A percentile compares a stretch with the other conserved stretches of the same genome.
Evolutionary conservation across 2,888 invertebrate species (phyloP).

Genomic region (Pollenia griseotomentosa): DNA sequence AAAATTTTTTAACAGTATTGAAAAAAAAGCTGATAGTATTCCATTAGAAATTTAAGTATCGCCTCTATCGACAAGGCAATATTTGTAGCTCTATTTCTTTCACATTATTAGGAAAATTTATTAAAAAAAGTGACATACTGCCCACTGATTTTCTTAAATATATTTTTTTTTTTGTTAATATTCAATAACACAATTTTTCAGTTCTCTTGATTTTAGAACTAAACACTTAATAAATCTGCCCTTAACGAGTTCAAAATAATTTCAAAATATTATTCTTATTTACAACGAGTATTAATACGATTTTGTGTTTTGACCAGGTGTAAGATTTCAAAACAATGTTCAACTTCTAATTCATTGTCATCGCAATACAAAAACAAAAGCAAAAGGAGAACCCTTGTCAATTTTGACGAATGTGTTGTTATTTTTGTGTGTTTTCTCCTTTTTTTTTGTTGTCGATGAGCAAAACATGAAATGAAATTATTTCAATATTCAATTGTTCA

Average conservation of each 20-base stretch:
- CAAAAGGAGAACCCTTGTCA: slow-evolving; percentile 65
- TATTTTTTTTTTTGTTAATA: no score
- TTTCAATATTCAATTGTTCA: slow-evolving; percentile 64
- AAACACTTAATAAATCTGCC: not conserved
- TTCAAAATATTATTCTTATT: slow-evolving; percentile 26
- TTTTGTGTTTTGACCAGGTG: slow-evolving; percentile 68
- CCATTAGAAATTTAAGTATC: no score
- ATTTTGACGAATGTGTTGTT: slow-evolving; percentile 59
- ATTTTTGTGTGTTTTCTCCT: slow-evolving; percentile 40
- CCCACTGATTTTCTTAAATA: no score
- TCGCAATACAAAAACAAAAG: slow-evolving; percentile 24
- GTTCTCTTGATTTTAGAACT: no score
- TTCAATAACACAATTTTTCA: no score
- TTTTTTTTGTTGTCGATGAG: not conserved
- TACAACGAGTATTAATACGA: slow-evolving; percentile 45
- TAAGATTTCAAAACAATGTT: slow-evolving; percentile 68
- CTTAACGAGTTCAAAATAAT: slow-evolving; percentile 2
- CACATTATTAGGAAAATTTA: no score
- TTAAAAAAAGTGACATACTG: no score
- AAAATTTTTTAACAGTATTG: no score
- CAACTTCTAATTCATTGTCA: slow-evolving; percentile 44
- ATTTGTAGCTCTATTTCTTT: no score
- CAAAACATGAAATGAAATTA: slow-evolving; percentile 48
- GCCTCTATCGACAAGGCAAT: no score
- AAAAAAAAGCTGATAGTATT: no score